Base-by-base conservation (phyloP, 92 coral and sea anemone species). In the Desmophyllum pertusum region DNA sequence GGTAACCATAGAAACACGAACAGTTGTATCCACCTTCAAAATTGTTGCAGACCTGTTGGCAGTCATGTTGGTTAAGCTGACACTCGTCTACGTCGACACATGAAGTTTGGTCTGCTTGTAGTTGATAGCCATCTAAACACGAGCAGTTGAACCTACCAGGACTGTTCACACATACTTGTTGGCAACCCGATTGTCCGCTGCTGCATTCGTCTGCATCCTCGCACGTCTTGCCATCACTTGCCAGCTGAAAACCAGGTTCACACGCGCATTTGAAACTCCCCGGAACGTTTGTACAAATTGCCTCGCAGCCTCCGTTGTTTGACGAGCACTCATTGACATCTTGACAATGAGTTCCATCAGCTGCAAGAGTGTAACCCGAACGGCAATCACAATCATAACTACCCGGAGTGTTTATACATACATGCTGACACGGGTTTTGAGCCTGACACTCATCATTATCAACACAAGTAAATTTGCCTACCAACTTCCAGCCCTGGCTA, bases 381-480 rank as follows among this genome's bases (percentile, higher is more conserved):
- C 35, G 82, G 61, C 98, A 94, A 37, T 77, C 75, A 39, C 98
- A 94, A 38, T 42, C 7, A 67, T 84, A 94, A 10, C 92, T 88
- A 2, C 91, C 93, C 2, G 53, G 40, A 10, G 83, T 85, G 80
- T 96, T 94, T 36, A 87, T 84, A 77, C 99, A 96, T 1, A 35
- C 68, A 42, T 94, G 89, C 31, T 83, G 73, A 51, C 99, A 96
- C 37, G 80, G 87, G 19, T 94, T 92, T 25, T 85, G 88, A 7
- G 85, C 72, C n/a, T 69, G 75, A n/a, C 99, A 96, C 78, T 96
- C 99, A 67, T 96, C 88, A 9, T 83, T 80, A 83, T 96, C 98
- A 43, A 70, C 84, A 53, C 99, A 96, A 19, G 38, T 67, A 19
- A 85, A 77, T 33, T 85, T 80, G 73, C 73, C 77, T 57, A 63